Evolutionary conservation across 2,113 vertebrate species (phyloP).

Genomic region (Meleagris gallopavo): DNA sequence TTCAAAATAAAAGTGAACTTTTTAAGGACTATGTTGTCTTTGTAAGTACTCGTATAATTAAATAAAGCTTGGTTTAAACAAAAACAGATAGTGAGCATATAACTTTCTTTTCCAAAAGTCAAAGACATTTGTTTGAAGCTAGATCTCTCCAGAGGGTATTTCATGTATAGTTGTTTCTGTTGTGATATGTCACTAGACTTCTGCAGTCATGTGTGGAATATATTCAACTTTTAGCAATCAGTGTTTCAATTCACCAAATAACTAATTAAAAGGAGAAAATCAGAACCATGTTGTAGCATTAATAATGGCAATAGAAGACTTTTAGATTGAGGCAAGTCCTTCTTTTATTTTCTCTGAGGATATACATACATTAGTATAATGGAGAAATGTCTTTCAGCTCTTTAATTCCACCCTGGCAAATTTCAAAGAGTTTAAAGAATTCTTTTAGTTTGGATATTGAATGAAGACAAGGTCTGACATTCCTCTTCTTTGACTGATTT

Average conservation of each 20-base stretch:
- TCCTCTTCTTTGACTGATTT: not conserved
- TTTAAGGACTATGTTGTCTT: not conserved
- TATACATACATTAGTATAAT: not conserved
- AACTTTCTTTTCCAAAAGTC: not conserved
- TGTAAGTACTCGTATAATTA: not conserved
- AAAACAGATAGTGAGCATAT: not conserved
- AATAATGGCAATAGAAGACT: not conserved
- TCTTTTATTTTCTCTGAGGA: not conserved
- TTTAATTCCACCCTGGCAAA: not conserved
- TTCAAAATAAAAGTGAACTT: not conserved
- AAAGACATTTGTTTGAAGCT: not conserved
- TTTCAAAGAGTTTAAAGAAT: not conserved
- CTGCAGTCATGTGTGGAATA: not conserved
- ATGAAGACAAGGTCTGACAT: not conserved
- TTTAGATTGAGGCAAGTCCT: not conserved
- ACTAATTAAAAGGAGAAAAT: not conserved
- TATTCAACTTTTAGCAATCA: not conserved
- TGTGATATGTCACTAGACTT: not conserved
- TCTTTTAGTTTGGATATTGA: not conserved
- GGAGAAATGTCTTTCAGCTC: not conserved
- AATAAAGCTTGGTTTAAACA: not conserved
- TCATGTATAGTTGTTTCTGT: not conserved
- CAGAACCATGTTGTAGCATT: not conserved
- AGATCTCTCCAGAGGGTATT: not conserved
- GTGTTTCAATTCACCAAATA: not conserved